These are phyloP conservation scores for Cancer borealis DNA, from an alignment of 2,888 invertebrate genomes.

Conservation along the genomic window DNA sequence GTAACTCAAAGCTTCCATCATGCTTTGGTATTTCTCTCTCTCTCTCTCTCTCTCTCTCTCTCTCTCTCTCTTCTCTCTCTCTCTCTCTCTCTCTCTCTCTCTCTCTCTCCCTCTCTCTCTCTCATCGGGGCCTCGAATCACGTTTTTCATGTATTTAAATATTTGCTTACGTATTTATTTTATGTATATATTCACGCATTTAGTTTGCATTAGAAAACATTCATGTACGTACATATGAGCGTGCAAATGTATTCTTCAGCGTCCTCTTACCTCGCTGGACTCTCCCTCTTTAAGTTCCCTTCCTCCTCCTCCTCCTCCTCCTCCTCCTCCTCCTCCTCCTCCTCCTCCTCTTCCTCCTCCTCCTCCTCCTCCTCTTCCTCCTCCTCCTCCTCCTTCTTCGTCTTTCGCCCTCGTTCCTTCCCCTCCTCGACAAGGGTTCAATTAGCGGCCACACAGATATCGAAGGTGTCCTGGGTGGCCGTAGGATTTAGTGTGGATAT, in stretches of 20 bases:
- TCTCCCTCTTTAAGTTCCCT: not conserved
- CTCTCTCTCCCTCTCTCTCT: constrained; percentile 48
- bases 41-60: constrained; percentile 34
- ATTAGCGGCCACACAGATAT: constrained; percentile 26
- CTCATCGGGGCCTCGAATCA: not conserved
- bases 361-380: not conserved
- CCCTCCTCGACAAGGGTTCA: not conserved
- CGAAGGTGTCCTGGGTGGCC: too few relatives aligned
- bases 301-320: constrained; percentile 35
- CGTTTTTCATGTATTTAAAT: constrained; percentile 1
- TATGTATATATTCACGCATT: constrained; percentile 21
- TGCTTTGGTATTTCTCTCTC: not conserved
- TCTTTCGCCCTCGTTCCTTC: constrained; percentile 32
- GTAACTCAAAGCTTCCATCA: not conserved
- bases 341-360: not conserved
- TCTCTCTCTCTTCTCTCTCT: constrained; percentile 25
- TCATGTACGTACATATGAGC: not conserved
- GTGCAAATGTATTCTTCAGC: not conserved
- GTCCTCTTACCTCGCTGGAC: not conserved
- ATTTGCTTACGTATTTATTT: not conserved
- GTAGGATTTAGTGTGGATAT: not conserved
- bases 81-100: constrained; percentile 11
- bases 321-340: constrained; percentile 1
- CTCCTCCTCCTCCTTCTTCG: not conserved
- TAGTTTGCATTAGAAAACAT: not conserved